Evolutionary conservation across 2,888 invertebrate species (phyloP), one percentile per base, ranked within the genome.

Genomic region (Eupithecia pulchellata): DNA sequence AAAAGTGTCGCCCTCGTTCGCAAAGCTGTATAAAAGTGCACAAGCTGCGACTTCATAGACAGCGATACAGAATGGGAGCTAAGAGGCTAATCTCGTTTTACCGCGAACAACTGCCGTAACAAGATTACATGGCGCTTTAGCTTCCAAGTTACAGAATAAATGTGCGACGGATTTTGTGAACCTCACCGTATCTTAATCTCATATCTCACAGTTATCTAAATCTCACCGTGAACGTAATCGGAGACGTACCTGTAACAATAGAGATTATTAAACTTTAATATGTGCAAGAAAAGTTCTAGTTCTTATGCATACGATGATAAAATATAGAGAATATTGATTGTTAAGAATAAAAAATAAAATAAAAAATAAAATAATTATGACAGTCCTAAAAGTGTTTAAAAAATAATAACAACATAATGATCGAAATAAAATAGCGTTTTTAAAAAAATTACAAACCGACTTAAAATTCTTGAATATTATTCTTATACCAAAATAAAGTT

Each of bases 51-150:
- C 13, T 4, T 11, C 36, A 58, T 20, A 36, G 47, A 61, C 68
- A 66, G 58, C 20, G 52, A 32, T 29, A 27, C 79, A 82, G 81
- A 81, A 66, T 82, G 78, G 85, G 78, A 67, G 71, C 78, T 84
- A 85, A 84, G 81, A 84, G 78, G 77, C 75, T 90, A 89, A 91
- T 91, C 89, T 91, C 86, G 74, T 90, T 90, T 91, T 87, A 88
- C 81, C 81, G 80, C 79, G 81, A 82, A 85, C 83, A 85, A 86
- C 81, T 74, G 77, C 69, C 80, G 82, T 92, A 91, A 93, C 81
- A 86, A 88, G 92, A 92, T 93, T 92, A 92, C 86, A 81, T 71
- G 81, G 78, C 78, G 81, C 82, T 81, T 79, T 80, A 78, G 75
- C 73, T 75, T 62, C 52, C 64, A 63, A 58, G n/a, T 47, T 20